A percentile compares a stretch with the other conserved stretches of the same genome.
phyloP scores from a whole-genome alignment of 2,113 vertebrate species.

The Odontophorus gujanensis region DNA sequence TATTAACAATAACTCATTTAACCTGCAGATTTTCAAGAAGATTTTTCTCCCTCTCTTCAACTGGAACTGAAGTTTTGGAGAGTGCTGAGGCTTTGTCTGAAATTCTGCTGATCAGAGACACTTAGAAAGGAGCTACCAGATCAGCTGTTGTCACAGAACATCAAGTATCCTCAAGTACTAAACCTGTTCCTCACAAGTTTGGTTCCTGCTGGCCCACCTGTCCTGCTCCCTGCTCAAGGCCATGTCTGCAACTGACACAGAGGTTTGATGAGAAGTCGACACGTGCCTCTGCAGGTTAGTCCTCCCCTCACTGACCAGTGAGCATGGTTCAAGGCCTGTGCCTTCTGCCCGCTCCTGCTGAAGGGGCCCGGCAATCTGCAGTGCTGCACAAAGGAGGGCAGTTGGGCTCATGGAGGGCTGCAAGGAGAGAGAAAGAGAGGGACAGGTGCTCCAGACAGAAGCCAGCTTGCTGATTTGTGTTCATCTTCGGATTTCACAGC shows the following conservation, averaged over 20 bases:
- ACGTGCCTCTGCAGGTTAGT: no score
- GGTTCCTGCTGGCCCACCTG: background rate
- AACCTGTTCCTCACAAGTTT: accelerated
- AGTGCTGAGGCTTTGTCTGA: background rate
- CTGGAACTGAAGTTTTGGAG: background rate
- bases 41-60: background rate
- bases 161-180: background rate
- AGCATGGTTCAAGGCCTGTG: no score
- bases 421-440: background rate
- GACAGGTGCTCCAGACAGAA: background rate
- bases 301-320: no score
- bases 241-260: background rate
- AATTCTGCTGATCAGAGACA: background rate
- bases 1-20: background rate
- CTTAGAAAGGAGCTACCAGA: background rate
- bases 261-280: background rate
- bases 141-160: background rate
- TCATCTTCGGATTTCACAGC: background rate
- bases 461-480: background rate
- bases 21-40: background rate
- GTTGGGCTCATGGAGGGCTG: background rate
- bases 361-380: background rate
- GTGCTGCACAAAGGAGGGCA: background rate
- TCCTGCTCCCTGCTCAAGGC: background rate
- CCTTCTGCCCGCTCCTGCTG: no score